Base-by-base conservation (phyloP, 2,113 vertebrate species). In the Sinocyclocheilus rhinocerous region DNA sequence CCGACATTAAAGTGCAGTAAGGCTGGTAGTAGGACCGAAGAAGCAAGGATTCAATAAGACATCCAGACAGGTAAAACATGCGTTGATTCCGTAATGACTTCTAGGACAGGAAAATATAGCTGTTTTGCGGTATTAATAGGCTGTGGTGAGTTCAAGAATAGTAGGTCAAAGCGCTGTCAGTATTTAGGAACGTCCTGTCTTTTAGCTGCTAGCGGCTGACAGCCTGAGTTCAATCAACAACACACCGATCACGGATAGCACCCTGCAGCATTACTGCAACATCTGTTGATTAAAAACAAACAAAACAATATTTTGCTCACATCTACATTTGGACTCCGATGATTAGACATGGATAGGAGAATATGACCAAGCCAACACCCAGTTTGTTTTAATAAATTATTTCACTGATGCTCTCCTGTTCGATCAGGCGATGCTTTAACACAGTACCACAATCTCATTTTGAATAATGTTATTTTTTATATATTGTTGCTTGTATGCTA, bases 1-100 rank as follows among this genome's bases (percentile, higher is more conserved):
- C 87, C 85, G 90, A 89, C 69, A 89, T 26, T 88, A 80, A 91
- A 93, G 89, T 93, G 93, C 93, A 92, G 92, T 88, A 90, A 76
- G 92, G 90, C 92, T 85, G 15, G 82, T 91, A 75, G 89, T 59
- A 63, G 84, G 86, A 89, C 92, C 88, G 92, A 92, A 89, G 87
- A 89, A 85, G 91, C 89, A 86, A 90, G 89, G 91, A 90, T 88
- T 92, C 86, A 89, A 67, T 76, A 90, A 93, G 90, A 85, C 89
- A 76, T 86, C 84, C 42, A 8, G 79, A 82, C 90, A 93, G 93
- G 94, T 95, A 93, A 89, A 85, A 77, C 33, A n/a, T 22, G 33
- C 2, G 39, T 22, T 63, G 76, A 33, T 82, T 75, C 7, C 18
- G 33, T 29, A 70, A 33, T 1, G n/a, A 33, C 20, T 63, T 33